Base-by-base conservation (phyloP, 2,113 vertebrate species). In the Calidris pugnax region DNA sequence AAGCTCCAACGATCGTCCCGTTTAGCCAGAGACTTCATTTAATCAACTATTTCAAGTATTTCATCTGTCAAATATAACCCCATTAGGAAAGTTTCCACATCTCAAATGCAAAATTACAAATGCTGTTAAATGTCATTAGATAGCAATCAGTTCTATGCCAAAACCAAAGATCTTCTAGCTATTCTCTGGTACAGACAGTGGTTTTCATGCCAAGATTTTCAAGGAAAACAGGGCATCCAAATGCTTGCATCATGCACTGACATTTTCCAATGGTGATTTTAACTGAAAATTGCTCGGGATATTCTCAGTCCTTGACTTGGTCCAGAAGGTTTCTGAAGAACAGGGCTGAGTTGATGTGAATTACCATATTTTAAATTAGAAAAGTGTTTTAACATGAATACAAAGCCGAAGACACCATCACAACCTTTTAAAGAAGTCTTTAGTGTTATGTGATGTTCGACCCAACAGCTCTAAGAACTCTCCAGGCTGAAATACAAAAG, bases 101-200 rank as follows among this genome's bases (percentile, higher is more conserved):
- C 83, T 53, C 86, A 85, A 89, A 84, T 53, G 73, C 53, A 63
- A 87, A 96, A 92, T 89, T 63, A 51, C 35, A 76, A 93, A 81
- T 86, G 88, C 72, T 74, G 83, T 72, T 96, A 97, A 94, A 88
- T 91, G 88, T 90, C 83, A 90, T 89, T 93, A 94, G 90, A 84
- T 30, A 78, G 47, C 30, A 63, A 78, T 47, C 75, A 64, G 51
- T 56, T 89, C 69, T 56, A 64, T 60, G 88, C 85, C 96, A 95
- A 96, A 96, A 50, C 51, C 75, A 77, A 50, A 77, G 75, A 87
- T 28, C 74, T 9, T 90, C 64, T 60, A 81, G 83, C 64, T 93
- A 53, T 72, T 90, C 76, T 71, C 85, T 80, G 1, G 0, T 41
- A 79, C 39, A 76, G 24, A 72, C 12, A 51, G 39, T 19, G 60